phyloP scores from a whole-genome alignment of 2,888 invertebrate genomes.

The Hydropsyche betteni region DNA sequence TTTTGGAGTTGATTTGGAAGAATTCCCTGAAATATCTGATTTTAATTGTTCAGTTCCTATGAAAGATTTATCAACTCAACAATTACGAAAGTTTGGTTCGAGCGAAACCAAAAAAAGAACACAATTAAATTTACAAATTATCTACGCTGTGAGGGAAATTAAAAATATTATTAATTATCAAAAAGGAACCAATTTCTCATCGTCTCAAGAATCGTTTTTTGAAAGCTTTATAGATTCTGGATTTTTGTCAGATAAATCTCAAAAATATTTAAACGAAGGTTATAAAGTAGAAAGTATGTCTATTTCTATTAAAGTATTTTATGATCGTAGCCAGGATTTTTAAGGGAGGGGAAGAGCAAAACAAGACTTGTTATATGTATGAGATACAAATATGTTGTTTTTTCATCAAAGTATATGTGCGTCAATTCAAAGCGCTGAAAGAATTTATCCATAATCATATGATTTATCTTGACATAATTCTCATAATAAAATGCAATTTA shows the following conservation, averaged over 20 bases:
- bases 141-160: constrained; percentile 41
- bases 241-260: constrained; percentile 11
- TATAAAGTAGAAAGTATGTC: constrained; percentile 13
- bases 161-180: constrained; percentile 37
- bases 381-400: no score
- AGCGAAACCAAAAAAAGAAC: constrained; percentile 7
- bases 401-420: no score
- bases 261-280: not conserved
- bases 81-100: not conserved
- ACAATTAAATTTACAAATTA: constrained; percentile 35
- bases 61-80: not conserved
- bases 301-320: no score
- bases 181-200: constrained; percentile 35
- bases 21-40: not conserved
- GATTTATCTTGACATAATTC: no score
- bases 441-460: no score
- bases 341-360: no score
- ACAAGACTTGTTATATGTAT: no score
- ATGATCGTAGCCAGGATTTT: no score
- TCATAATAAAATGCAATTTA: no score
- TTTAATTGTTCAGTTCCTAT: no score
- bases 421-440: no score
- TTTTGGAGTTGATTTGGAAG: not conserved
- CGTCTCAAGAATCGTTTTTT: not conserved
- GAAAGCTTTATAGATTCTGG: constrained; percentile 45